Base-by-base conservation (phyloP, 2,113 vertebrate genomes). In the Kryptolebias marmoratus region DNA sequence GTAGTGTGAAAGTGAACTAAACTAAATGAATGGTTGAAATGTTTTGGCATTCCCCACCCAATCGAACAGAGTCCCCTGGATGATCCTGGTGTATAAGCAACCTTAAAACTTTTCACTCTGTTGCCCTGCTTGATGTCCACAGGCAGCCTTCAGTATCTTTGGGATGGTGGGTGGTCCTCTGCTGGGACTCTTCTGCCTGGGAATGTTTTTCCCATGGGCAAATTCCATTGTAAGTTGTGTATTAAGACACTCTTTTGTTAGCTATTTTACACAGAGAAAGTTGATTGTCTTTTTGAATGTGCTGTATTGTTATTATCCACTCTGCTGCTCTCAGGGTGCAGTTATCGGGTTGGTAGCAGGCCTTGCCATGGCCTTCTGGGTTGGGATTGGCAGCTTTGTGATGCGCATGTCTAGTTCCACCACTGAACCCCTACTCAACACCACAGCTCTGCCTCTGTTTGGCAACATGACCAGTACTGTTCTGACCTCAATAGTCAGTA, bases 121-220 rank as follows among this genome's bases (percentile, higher is more conserved):
- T 12, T 58, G 14, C 10, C 47, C 36, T 56, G 52, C 9, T 58
- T 1, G 80, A 11, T 68, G 18, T 5, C 52, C 68, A 68, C 88
- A 99, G 97, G 97, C 96, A 0, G 97, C 97, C 58, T 90, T 99
- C 83, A 99, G 97, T 90, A 98, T 99, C 89, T 99, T 99, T 1
- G 97, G 97, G 70, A 99, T 99, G 96, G 92, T 99, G 18, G 97
- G 97, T 0, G 97, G 97, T 0, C 97, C 97, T 0, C 94, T 99
- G 49, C 94, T 98, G 15, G 97, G 97, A 44, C 80, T 98, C 71
- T 99, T 98, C 92, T 96, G 95, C 79, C 94, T 98, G 0, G 97
- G 97, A 42, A 96, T 99, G 91, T 99, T 99, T 90, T 98, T 98
- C 68, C 97, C 97, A 1, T 97, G 95, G 30, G 96, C 97, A 66